Percentiles rank a stretch among this genome's conserved stretches.
phyloP scores from a whole-genome alignment of 2,113 vertebrate species.

The Trematocara macrostoma region DNA sequence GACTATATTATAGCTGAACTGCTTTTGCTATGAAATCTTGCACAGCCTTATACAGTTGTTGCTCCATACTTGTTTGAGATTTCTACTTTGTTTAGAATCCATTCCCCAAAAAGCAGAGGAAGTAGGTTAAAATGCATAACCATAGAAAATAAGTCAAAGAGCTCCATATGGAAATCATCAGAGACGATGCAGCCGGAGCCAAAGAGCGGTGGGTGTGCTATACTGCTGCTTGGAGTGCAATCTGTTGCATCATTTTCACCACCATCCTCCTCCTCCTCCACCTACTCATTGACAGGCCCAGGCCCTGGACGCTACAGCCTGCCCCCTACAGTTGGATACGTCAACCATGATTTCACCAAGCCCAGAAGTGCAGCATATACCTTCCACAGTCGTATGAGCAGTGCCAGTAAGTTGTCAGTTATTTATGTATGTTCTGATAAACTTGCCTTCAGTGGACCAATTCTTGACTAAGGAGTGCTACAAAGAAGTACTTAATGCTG shows the following conservation, averaged over 20 bases:
- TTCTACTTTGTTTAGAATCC: conserved; percentile 42
- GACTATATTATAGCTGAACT: conserved; percentile 24
- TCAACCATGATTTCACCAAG: conserved; percentile 83
- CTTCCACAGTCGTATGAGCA: conserved; percentile 72
- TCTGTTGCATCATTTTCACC: conserved; percentile 40
- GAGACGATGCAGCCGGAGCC: conserved; percentile 1
- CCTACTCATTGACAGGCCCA: conserved; percentile 62
- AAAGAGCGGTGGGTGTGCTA: conserved; percentile 5
- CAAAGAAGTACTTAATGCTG: neutral
- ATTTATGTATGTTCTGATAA: neutral
- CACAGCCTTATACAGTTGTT: neutral
- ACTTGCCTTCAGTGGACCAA: neutral
- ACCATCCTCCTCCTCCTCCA: neutral
- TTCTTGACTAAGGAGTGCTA: neutral
- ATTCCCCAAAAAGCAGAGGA: conserved; percentile 37
- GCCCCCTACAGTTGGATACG: conserved; percentile 79
- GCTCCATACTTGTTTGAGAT: conserved; percentile 28
- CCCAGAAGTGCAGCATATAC: conserved; percentile 79
- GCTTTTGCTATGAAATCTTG: conserved; percentile 9
- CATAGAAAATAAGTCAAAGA: conserved; percentile 54
- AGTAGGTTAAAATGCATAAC: conserved; percentile 46
- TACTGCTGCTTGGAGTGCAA: neutral
- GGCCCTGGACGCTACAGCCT: conserved; percentile 79
- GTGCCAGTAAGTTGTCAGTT: conserved; percentile 52
- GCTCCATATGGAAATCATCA: conserved; percentile 57